Evolutionary conservation across 2,113 vertebrate genomes (phyloP).

Genomic region (Gobio gobio): DNA sequence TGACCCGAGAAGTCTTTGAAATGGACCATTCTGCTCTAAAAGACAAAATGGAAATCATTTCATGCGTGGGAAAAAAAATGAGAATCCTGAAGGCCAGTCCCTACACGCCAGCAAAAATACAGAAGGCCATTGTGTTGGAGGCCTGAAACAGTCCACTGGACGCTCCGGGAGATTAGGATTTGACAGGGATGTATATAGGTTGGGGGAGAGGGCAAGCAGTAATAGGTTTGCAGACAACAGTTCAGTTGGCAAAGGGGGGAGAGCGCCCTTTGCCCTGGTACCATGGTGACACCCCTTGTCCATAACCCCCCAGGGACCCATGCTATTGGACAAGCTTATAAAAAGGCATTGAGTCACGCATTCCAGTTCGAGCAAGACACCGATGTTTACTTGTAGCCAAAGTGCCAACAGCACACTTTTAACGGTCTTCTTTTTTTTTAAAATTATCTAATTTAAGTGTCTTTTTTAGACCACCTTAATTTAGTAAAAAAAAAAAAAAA

Average conservation of each 20-base stretch:
- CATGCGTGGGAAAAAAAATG: neutral
- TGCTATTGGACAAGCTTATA: slow-evolving; percentile 53
- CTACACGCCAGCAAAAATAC: slow-evolving; percentile 26
- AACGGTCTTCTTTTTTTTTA: too few species aligned
- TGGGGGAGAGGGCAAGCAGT: slow-evolving; percentile 19
- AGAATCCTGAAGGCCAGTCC: slow-evolving; percentile 16
- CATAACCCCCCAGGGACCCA: slow-evolving; percentile 41
- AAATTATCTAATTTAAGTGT: too few species aligned
- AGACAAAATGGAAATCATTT: slow-evolving; percentile 28
- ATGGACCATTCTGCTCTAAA: slow-evolving; percentile 4
- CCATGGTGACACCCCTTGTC: slow-evolving; percentile 64
- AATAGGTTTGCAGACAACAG: slow-evolving; percentile 45
- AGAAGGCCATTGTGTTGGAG: slow-evolving; percentile 38
- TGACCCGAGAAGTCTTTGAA: slow-evolving; percentile 24
- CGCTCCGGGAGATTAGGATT: slow-evolving; percentile 34
- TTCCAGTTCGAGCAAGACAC: slow-evolving; percentile 47
- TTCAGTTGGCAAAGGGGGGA: slow-evolving; percentile 36
- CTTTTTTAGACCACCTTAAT: neutral
- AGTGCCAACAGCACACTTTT: neutral
- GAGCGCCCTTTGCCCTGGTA: slow-evolving; percentile 39
- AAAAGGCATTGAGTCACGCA: slow-evolving; percentile 54
- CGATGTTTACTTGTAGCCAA: slow-evolving; percentile 41
- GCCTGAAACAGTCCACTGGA: slow-evolving; percentile 22
- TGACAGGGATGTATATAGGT: slow-evolving; percentile 35
- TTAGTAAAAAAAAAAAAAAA: too few species aligned